phyloP scores from a whole-genome alignment of 2,888 invertebrate genomes.

The Phengaris alcon region DNA sequence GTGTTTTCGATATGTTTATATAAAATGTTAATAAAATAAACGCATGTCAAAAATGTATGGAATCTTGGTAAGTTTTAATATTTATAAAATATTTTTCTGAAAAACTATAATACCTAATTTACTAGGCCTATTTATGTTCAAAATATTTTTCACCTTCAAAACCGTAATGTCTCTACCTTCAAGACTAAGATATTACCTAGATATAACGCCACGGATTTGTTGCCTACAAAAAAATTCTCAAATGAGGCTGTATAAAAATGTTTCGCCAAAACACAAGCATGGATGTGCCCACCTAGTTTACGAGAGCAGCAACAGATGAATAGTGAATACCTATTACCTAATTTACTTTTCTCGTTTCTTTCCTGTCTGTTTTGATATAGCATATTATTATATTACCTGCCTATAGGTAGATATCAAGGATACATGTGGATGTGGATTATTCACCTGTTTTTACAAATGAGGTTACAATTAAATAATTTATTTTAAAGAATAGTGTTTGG shows the following conservation, averaged over 20 bases:
- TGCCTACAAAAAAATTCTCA: neutral
- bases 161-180: neutral
- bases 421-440: neutral
- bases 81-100: too few relatives aligned
- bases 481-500: too few relatives aligned
- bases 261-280: neutral
- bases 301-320: constrained; percentile 7
- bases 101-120: too few relatives aligned
- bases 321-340: constrained; percentile 21
- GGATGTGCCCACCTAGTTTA: constrained; percentile 15
- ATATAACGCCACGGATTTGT: neutral
- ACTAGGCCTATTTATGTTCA: too few relatives aligned
- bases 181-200: neutral
- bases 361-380: constrained; percentile 21
- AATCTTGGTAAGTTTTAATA: neutral
- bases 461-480: neutral
- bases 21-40: neutral
- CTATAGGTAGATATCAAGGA: neutral
- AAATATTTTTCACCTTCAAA: too few relatives aligned
- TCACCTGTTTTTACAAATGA: neutral
- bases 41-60: neutral
- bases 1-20: neutral
- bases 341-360: constrained; percentile 10
- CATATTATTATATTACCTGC: neutral
- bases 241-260: constrained; percentile 17